Evolutionary conservation across 2,113 vertebrate species (phyloP).

Genomic region (Cyanistes caeruleus): DNA sequence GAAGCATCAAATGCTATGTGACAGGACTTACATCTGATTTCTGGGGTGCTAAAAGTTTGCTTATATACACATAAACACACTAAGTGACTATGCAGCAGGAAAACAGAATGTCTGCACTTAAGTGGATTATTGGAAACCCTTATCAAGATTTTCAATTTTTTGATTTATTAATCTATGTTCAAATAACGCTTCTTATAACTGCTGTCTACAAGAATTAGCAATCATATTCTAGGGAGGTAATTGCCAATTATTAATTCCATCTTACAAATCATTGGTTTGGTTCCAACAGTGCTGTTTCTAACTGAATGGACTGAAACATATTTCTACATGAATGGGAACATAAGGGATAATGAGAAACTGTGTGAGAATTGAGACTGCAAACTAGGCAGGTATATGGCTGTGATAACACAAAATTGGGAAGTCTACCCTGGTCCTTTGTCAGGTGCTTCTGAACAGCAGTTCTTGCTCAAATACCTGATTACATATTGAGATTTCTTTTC

Average conservation of each 20-base stretch:
- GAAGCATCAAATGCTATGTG: slow-evolving; percentile 37
- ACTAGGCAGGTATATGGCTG: neutral
- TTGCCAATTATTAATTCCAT: neutral
- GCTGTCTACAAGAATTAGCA: neutral
- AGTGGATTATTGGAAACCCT: neutral
- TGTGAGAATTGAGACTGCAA: neutral
- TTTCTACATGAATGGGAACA: neutral
- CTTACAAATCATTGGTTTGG: neutral
- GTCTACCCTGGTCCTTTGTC: neutral
- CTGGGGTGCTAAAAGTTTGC: neutral
- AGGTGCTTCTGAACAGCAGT: neutral
- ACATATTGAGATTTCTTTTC: neutral
- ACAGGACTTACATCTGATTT: slow-evolving; percentile 40
- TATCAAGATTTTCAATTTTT: neutral
- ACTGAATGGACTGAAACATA: neutral
- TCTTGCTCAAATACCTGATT: neutral
- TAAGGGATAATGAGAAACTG: neutral
- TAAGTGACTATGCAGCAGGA: neutral
- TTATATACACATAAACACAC: neutral
- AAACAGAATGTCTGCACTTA: neutral
- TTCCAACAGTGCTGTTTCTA: neutral
- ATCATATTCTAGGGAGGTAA: neutral
- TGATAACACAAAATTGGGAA: neutral
- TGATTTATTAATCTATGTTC: neutral
- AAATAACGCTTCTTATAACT: neutral